These are phyloP conservation scores for Timandra comae DNA, from an alignment of 2,888 invertebrate genomes.

Conservation along the genomic window DNA sequence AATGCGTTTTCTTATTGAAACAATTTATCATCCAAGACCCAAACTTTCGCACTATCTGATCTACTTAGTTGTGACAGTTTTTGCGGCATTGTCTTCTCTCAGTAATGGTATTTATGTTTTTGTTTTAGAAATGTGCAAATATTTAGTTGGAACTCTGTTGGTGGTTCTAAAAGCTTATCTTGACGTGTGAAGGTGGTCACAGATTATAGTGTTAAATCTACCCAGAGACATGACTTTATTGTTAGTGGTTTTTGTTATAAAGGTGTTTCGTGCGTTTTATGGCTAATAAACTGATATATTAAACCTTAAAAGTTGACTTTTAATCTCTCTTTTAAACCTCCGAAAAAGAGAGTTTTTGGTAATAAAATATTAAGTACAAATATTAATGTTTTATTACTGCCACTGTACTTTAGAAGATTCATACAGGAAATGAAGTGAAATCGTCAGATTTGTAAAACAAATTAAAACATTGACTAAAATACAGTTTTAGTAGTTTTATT, in stretches of 20 bases:
- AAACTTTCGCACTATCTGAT: constrained; percentile 68
- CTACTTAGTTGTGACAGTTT: constrained; percentile 60
- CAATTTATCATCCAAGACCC: constrained; percentile 56
- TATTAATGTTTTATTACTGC: too few relatives aligned
- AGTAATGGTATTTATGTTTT: constrained; percentile 57
- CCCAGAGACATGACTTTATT: constrained; percentile 35
- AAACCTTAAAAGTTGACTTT: too few relatives aligned
- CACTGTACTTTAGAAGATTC: too few relatives aligned
- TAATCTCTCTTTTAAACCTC: too few relatives aligned
- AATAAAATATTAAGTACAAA: too few relatives aligned
- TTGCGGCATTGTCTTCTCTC: constrained; percentile 58
- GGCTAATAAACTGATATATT: too few relatives aligned
- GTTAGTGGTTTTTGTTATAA: constrained; percentile 35
- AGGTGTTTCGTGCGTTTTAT: too few relatives aligned
- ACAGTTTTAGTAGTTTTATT: too few relatives aligned
- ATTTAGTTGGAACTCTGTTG: constrained; percentile 49
- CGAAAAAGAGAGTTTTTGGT: too few relatives aligned
- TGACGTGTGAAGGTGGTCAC: constrained; percentile 36
- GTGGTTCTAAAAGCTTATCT: constrained; percentile 46
- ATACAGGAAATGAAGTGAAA: too few relatives aligned
- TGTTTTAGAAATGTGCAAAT: constrained; percentile 66
- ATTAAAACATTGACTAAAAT: too few relatives aligned
- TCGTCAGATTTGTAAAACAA: too few relatives aligned
- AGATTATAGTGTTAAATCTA: constrained; percentile 60
- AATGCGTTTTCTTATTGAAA: constrained; percentile 38